Evolutionary conservation across 1,140 invertebrate species (phyloP).

Genomic region (Hyles euphorbiae): DNA sequence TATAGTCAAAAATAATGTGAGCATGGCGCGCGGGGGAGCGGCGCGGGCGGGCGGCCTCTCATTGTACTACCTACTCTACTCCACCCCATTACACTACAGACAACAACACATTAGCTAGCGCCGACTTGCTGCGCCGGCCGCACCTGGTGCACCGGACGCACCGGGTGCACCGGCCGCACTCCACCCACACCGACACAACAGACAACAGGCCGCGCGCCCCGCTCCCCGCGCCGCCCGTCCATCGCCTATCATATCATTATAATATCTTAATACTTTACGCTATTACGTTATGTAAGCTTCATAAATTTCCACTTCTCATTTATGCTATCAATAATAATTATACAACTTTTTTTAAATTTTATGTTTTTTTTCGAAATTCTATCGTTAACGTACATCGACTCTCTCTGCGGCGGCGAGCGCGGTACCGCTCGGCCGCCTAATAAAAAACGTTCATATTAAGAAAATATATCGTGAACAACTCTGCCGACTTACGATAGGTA

Average conservation of each 20-base stretch:
- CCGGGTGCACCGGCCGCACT: conserved; percentile 1
- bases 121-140: conserved; percentile 12
- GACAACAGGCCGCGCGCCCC: conserved; percentile 36
- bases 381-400: conserved; percentile 69
- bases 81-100: conserved; percentile 3
- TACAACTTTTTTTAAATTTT: conserved; percentile 76
- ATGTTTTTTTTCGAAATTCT: conserved; percentile 73
- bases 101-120: conserved; percentile 37
- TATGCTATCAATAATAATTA: conserved; percentile 74
- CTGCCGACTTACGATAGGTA: conserved; percentile 72
- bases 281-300: conserved; percentile 75
- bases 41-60: conserved; percentile 26
- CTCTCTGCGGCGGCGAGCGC: conserved; percentile 62
- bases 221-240: conserved; percentile 53
- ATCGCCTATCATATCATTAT: conserved; percentile 63
- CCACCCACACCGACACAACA: conserved; percentile 26
- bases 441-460: conserved; percentile 75
- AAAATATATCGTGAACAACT: conserved; percentile 75
- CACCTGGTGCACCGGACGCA: neutral
- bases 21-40: conserved; percentile 58
- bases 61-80: conserved; percentile 7
- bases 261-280: conserved; percentile 74
- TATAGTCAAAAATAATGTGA: conserved; percentile 72
- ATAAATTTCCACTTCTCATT: conserved; percentile 74
- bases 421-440: conserved; percentile 55